Percentiles rank a stretch among this genome's conserved stretches.
These are phyloP conservation scores for Nasonia longicornis DNA, from an alignment of 1,140 invertebrate species.

Conservation along the genomic window DNA sequence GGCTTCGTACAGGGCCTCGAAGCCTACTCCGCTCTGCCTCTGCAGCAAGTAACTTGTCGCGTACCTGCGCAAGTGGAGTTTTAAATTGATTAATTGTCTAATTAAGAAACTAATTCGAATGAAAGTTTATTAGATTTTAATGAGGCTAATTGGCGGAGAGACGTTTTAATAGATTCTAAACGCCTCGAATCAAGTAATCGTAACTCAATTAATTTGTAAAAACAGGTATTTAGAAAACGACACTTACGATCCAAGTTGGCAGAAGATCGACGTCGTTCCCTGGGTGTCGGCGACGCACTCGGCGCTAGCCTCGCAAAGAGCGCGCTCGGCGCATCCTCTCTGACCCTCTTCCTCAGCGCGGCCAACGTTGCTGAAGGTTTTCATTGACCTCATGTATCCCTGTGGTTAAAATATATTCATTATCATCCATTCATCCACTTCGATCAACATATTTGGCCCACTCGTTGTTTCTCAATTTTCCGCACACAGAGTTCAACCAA, in stretches of 20 bases:
- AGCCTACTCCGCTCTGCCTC: slow-evolving; percentile 78
- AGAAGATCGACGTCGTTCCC: slow-evolving; percentile 87
- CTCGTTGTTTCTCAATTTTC: too few relatives aligned
- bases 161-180: too few relatives aligned
- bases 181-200: too few relatives aligned
- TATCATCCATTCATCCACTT: not conserved
- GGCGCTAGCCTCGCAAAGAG: slow-evolving; percentile 87
- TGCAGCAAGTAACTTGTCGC: slow-evolving; percentile 87
- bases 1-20: slow-evolving; percentile 86
- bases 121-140: too few relatives aligned
- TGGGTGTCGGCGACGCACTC: slow-evolving; percentile 86
- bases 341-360: slow-evolving; percentile 85
- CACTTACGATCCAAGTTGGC: slow-evolving; percentile 92
- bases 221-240: not conserved
- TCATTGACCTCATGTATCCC: slow-evolving; percentile 86
- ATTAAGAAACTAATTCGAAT: too few relatives aligned
- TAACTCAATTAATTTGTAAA: not conserved
- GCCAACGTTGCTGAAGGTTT: slow-evolving; percentile 67
- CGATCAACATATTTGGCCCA: too few relatives aligned
- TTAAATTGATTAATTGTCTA: too few relatives aligned
- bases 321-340: slow-evolving; percentile 65
- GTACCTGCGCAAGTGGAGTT: slow-evolving; percentile 72
- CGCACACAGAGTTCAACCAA: too few relatives aligned
- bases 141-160: not conserved
- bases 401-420: slow-evolving; percentile 50